These are phyloP conservation scores for Todiramphus saurophagus DNA, from an alignment of 2,113 vertebrate genomes.

Conservation along the genomic window DNA sequence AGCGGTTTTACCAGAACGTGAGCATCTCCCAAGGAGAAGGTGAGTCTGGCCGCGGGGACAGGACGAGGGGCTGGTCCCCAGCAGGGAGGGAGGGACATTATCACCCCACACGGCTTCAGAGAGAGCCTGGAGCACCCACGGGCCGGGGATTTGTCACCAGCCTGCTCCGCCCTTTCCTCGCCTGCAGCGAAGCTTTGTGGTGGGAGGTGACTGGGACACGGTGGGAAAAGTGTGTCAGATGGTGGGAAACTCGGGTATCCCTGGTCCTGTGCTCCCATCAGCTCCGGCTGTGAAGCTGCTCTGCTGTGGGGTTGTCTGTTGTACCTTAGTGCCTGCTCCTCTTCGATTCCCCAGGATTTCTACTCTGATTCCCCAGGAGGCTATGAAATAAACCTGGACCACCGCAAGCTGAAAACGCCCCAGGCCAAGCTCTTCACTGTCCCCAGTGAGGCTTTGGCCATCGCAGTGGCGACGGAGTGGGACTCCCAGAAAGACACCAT, in stretches of 20 bases:
- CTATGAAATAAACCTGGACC: constrained; percentile 94
- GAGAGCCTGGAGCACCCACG: not conserved
- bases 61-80: not conserved
- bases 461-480: constrained; percentile 95
- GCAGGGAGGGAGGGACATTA: not conserved
- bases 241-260: not conserved
- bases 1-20: constrained; percentile 91
- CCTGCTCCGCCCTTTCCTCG: not conserved
- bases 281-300: not conserved
- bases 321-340: constrained; percentile 57
- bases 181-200: not conserved
- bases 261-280: not conserved
- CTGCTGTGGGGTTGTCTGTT: not conserved
- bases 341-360: constrained; percentile 65
- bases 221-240: not conserved
- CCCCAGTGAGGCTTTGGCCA: constrained; percentile 90
- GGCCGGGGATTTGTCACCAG: not conserved
- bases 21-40: constrained; percentile 93
- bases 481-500: constrained; percentile 91
- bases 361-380: constrained; percentile 78
- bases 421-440: constrained; percentile 91
- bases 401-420: constrained; percentile 92
- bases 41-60: not conserved
- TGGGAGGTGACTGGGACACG: not conserved
- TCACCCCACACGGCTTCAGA: rapidly evolving